Conservation (phyloP, 2,888 invertebrate genomes). For the Lacanobia oleracea region DNA sequence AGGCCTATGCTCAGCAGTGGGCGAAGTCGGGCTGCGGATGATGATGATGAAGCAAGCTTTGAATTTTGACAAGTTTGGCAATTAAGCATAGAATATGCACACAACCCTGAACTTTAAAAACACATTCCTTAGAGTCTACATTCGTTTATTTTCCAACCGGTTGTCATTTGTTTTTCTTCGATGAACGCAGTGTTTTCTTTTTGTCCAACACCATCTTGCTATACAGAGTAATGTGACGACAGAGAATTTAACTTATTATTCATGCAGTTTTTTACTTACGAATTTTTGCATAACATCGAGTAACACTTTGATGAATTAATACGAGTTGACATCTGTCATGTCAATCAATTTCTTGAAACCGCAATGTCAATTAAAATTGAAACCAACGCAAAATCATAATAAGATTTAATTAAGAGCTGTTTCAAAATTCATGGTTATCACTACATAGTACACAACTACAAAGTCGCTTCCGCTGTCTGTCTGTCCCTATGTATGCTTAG, state of each 20-base stretch:
- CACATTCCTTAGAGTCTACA: fast-evolving
- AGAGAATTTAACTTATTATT: conserved; percentile 22
- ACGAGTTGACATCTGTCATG: conserved; percentile 35
- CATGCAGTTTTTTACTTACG: background rate
- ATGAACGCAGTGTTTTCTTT: background rate
- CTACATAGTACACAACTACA: no score
- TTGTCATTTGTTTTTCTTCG: background rate
- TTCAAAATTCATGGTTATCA: no score
- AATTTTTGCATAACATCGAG: background rate
- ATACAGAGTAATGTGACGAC: conserved; percentile 21
- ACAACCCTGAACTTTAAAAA: background rate
- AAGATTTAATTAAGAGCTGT: background rate
- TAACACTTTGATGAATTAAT: conserved; percentile 24
- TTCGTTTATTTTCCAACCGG: background rate
- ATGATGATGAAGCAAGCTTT: no score
- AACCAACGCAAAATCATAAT: background rate
- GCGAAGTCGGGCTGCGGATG: no score
- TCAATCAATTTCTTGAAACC: conserved; percentile 9
- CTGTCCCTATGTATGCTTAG: no score
- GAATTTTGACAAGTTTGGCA: no score
- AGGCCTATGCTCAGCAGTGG: no score
- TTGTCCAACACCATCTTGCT: background rate
- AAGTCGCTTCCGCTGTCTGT: no score
- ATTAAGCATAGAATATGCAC: no score
- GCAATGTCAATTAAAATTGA: conserved; percentile 18